These are phyloP conservation scores for Nowickia ferox DNA, from an alignment of 2,888 invertebrate genomes.

Conservation along the genomic window DNA sequence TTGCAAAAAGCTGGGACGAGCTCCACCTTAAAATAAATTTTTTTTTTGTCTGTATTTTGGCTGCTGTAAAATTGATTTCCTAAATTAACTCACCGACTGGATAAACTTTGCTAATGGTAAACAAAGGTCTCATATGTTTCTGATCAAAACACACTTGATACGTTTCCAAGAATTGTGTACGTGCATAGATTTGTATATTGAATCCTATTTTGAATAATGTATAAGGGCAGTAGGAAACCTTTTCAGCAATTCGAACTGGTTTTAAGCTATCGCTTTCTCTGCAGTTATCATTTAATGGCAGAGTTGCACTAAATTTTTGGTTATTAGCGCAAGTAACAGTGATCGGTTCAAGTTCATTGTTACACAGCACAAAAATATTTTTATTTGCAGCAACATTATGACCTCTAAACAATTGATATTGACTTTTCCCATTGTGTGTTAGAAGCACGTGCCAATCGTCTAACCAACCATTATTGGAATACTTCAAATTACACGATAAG, in stretches of 20 bases:
- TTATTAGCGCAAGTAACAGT: background rate
- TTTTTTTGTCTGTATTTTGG: background rate
- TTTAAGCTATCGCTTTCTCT: background rate
- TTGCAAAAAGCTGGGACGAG: constrained; percentile 4
- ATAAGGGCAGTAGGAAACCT: constrained; percentile 12
- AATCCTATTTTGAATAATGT: constrained; percentile 51
- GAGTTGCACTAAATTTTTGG: background rate
- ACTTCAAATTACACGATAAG: constrained; percentile 8
- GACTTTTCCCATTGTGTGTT: background rate
- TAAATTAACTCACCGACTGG: constrained; percentile 35
- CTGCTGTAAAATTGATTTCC: background rate
- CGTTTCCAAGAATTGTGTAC: constrained; percentile 29
- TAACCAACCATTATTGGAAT: constrained; percentile 9
- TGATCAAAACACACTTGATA: constrained; percentile 60
- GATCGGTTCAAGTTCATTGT: background rate
- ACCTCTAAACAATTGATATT: constrained; percentile 35
- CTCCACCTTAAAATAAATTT: constrained; percentile 1
- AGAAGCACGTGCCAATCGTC: constrained; percentile 38
- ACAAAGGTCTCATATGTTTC: constrained; percentile 29
- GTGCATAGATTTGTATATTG: background rate
- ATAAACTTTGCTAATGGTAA: constrained; percentile 39
- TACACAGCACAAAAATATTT: constrained; percentile 12
- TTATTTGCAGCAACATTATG: background rate
- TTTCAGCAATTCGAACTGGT: background rate
- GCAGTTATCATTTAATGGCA: constrained; percentile 1